A percentile compares a stretch with the other conserved stretches of the same genome.
These are phyloP conservation scores for Aleiodes testaceus DNA, from an alignment of 2,888 invertebrate species.

Conservation along the genomic window DNA sequence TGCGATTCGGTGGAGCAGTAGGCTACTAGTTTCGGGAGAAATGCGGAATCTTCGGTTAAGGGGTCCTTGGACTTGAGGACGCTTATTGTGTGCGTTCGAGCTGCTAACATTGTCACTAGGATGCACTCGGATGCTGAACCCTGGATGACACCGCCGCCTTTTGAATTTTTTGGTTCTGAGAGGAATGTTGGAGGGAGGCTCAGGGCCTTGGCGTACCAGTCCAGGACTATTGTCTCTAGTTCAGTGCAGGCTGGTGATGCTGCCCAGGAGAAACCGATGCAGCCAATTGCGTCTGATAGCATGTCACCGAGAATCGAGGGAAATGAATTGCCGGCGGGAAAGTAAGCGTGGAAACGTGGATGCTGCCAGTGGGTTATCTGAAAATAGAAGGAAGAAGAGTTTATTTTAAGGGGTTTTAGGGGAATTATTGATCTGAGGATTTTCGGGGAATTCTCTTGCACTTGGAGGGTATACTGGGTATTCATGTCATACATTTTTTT, in stretches of 20 bases:
- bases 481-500: too few species aligned
- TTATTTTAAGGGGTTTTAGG: slow-evolving; percentile 2
- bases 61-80: slow-evolving; percentile 77
- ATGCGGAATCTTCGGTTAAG: slow-evolving; percentile 79
- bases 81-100: slow-evolving; percentile 82
- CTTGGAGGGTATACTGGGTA: too few species aligned
- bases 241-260: slow-evolving; percentile 91
- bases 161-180: slow-evolving; percentile 74
- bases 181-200: slow-evolving; percentile 83
- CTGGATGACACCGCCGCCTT: slow-evolving; percentile 87
- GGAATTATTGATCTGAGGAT: neutral
- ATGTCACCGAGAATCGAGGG: slow-evolving; percentile 98
- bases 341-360: slow-evolving; percentile 98
- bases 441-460: neutral
- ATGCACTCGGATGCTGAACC: slow-evolving; percentile 90
- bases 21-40: slow-evolving; percentile 85
- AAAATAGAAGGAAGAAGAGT: slow-evolving; percentile 38
- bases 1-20: slow-evolving; percentile 84
- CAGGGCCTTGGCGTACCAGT: slow-evolving; percentile 87
- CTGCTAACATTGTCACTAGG: slow-evolving; percentile 84
- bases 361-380: slow-evolving; percentile 96
- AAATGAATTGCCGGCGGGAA: slow-evolving; percentile 97
- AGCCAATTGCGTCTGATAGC: slow-evolving; percentile 96
- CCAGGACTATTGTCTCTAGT: slow-evolving; percentile 86
- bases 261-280: slow-evolving; percentile 98